Percentiles rank a stretch among this genome's conserved stretches.
Conservation (phyloP, 23 tunicate genomes). For the Halocynthia aurantium region DNA sequence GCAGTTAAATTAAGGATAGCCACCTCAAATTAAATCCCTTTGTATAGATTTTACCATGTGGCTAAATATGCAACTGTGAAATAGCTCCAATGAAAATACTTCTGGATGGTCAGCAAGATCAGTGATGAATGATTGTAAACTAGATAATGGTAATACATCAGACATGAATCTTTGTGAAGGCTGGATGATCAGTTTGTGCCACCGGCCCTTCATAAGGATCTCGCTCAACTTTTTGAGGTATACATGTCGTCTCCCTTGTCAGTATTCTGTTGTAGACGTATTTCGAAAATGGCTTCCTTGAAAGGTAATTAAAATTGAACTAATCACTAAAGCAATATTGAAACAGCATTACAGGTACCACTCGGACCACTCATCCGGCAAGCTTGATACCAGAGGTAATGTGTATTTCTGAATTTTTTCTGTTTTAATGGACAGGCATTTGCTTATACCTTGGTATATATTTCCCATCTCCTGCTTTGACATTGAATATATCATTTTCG, state of each 20-base stretch:
- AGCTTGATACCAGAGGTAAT: background rate
- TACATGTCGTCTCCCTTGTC: constrained; percentile 45
- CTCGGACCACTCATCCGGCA: background rate
- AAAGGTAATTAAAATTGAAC: background rate
- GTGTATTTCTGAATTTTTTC: background rate
- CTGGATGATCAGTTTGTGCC: background rate
- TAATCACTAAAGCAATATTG: background rate
- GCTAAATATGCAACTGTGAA: too few species aligned
- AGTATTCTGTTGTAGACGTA: constrained; percentile 81
- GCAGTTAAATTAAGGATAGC: too few species aligned
- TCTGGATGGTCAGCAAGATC: too few species aligned
- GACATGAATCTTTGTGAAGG: background rate
- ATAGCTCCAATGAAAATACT: too few species aligned
- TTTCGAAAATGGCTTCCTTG: constrained; percentile 65
- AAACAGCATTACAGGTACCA: background rate
- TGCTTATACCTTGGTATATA: constrained; percentile 14
- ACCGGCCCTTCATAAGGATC: constrained; percentile 75
- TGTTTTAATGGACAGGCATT: background rate
- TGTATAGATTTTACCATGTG: too few species aligned
- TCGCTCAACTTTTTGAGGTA: constrained; percentile 67
- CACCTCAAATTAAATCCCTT: too few species aligned
- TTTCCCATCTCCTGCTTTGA: constrained; percentile 28
- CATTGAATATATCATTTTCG: constrained; percentile 31
- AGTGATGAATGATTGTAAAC: too few species aligned
- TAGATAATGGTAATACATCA: too few species aligned